A percentile compares a stretch with the other conserved stretches of the same genome.
Conservation (phyloP, 1,140 invertebrate genomes). For the Dendrolimus punctatus region DNA sequence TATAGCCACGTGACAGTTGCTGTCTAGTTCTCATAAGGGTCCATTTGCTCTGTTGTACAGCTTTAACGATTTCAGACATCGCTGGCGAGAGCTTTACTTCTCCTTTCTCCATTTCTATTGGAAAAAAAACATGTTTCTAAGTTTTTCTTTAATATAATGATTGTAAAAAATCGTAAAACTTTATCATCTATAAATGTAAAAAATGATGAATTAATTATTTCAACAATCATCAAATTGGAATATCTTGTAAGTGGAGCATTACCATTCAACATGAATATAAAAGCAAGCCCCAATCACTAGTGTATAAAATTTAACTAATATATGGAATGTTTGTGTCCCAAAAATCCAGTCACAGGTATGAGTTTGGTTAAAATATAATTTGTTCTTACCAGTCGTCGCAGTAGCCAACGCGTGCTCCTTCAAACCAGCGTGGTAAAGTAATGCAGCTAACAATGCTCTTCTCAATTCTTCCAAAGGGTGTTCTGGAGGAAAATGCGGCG, state of each 20-base stretch:
- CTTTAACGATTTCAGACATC: slow-evolving; percentile 84
- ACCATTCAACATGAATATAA: no score
- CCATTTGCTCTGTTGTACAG: slow-evolving; percentile 93
- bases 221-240: no score
- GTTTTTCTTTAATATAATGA: no score
- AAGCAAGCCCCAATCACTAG: no score
- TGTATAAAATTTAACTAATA: not conserved
- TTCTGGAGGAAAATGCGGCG: slow-evolving; percentile 79
- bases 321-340: not conserved
- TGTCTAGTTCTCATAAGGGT: slow-evolving; percentile 91
- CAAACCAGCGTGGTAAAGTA: slow-evolving; percentile 90
- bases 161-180: no score
- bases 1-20: slow-evolving; percentile 92
- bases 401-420: slow-evolving; percentile 79
- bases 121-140: slow-evolving; percentile 7
- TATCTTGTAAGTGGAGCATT: no score
- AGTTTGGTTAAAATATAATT: not conserved
- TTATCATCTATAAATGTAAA: no score
- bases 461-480: slow-evolving; percentile 96
- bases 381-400: slow-evolving; percentile 76
- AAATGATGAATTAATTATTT: no score
- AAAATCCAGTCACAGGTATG: not conserved
- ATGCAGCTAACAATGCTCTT: slow-evolving; percentile 85
- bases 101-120: slow-evolving; percentile 69
- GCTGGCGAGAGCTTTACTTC: slow-evolving; percentile 78